These are phyloP conservation scores for Pristiophorus japonicus DNA, from an alignment of 2,113 vertebrate species.

Conservation along the genomic window DNA sequence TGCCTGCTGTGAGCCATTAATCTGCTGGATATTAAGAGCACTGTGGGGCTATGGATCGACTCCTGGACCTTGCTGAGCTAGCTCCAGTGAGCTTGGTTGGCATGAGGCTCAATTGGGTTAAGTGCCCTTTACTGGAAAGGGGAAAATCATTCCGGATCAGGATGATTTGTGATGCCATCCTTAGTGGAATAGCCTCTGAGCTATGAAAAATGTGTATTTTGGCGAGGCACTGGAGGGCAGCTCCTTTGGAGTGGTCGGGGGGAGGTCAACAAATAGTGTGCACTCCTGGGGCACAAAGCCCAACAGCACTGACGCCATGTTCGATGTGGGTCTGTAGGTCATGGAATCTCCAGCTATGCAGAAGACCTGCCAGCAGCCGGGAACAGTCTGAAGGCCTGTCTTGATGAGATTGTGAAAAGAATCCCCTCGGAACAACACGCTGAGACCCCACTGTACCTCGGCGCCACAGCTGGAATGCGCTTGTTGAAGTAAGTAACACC, in stretches of 20 bases:
- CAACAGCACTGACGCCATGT: neutral
- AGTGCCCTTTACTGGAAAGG: neutral
- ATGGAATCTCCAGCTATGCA: conserved; percentile 74
- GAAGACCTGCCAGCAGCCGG: conserved; percentile 51
- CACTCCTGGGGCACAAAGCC: neutral
- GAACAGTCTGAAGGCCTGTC: conserved; percentile 51
- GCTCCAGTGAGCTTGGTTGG: too few species aligned
- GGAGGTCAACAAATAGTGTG: neutral
- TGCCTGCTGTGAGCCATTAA: neutral
- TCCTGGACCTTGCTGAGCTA: too few species aligned
- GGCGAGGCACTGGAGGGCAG: neutral
- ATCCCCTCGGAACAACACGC: too few species aligned
- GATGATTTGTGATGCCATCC: neutral
- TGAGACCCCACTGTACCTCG: too few species aligned
- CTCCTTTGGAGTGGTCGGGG: neutral
- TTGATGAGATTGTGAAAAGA: too few species aligned
- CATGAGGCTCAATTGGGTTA: neutral
- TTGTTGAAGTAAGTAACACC: too few species aligned
- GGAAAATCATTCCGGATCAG: neutral
- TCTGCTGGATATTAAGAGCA: neutral
- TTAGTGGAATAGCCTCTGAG: neutral
- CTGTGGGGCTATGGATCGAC: neutral
- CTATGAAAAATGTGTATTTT: neutral
- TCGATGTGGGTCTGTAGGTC: conserved; percentile 50
- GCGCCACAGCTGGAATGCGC: too few species aligned